Conservation (phyloP, 2,113 vertebrate genomes). For the Brachyhypopomus gauderio region DNA sequence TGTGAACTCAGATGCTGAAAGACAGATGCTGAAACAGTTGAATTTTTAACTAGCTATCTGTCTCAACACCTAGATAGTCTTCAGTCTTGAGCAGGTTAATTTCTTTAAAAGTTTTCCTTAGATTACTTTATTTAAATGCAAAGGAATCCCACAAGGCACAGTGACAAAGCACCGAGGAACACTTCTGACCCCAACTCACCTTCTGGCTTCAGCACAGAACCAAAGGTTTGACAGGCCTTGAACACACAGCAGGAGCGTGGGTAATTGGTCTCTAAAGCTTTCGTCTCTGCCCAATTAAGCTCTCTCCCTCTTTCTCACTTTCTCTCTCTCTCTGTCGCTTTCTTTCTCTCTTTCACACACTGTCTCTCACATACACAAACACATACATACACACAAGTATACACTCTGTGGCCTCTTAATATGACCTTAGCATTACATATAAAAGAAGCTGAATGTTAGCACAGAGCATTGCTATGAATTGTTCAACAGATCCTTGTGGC, state of each 20-base stretch:
- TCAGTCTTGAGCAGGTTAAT: conserved; percentile 20
- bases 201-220: conserved; percentile 40
- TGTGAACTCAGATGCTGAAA: neutral
- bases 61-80: neutral
- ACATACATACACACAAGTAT: neutral
- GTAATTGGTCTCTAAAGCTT: conserved; percentile 61
- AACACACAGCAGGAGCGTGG: conserved; percentile 37
- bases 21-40: neutral
- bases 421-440: neutral
- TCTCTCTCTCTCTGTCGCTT: neutral
- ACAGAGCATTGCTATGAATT: neutral
- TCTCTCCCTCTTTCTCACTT: neutral
- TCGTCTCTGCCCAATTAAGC: conserved; percentile 55
- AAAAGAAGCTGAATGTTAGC: neutral
- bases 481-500: neutral
- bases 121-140: conserved; percentile 49
- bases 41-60: neutral
- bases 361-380: conserved; percentile 1
- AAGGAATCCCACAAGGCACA: conserved; percentile 34
- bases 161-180: conserved; percentile 41
- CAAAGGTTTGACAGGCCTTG: conserved; percentile 49
- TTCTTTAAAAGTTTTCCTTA: conserved; percentile 29
- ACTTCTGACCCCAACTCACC: conserved; percentile 32
- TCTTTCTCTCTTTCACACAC: neutral
- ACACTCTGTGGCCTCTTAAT: neutral